phyloP scores from a whole-genome alignment of 2,113 vertebrate species.

The Rhegmatorhina hoffmannsi region DNA sequence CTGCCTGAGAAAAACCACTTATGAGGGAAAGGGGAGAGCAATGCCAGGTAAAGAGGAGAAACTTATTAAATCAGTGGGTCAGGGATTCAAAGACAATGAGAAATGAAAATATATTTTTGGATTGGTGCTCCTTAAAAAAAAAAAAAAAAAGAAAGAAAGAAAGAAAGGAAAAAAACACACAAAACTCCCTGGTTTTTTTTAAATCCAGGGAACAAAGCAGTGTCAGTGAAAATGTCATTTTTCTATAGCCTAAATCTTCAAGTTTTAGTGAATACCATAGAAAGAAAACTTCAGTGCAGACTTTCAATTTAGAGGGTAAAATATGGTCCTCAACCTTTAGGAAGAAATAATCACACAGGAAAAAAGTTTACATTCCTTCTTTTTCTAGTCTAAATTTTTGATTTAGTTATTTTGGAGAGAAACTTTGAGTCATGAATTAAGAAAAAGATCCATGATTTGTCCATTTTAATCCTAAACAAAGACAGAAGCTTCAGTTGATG shows the following conservation, averaged over 20 bases:
- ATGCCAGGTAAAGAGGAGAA: not conserved
- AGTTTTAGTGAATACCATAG: not conserved
- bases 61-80: not conserved
- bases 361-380: not conserved
- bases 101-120: not conserved
- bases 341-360: not conserved
- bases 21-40: not conserved
- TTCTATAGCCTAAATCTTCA: not conserved
- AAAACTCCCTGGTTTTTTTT: not conserved
- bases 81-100: not conserved
- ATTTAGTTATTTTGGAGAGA: not conserved
- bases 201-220: not conserved
- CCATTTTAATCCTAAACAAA: not conserved
- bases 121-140: not conserved
- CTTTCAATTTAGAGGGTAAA: not conserved
- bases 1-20: conserved; percentile 23
- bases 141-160: not conserved
- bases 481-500: not conserved
- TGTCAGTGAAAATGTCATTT: not conserved
- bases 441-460: not conserved
- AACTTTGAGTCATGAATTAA: not conserved
- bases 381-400: not conserved
- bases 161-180: too few relatives aligned
- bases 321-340: not conserved
- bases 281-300: not conserved